Percentiles rank a stretch among this genome's conserved stretches.
phyloP scores from a whole-genome alignment of 2,797 vertebrate species.

The Gymnothorax reevesii region DNA sequence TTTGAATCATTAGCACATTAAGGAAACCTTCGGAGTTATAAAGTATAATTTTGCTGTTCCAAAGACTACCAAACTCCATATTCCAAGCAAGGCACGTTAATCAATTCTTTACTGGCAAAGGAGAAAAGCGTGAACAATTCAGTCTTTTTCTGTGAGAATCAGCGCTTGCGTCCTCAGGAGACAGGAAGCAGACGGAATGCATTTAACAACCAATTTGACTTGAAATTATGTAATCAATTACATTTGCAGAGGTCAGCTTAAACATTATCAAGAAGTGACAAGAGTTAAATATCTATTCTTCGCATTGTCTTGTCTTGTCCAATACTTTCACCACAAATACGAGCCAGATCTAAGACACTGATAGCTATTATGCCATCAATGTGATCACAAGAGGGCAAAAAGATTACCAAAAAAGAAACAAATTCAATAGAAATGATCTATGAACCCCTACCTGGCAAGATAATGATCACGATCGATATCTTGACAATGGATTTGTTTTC shows the following conservation, averaged over 20 bases:
- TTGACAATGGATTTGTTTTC: background rate
- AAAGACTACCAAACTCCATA: background rate
- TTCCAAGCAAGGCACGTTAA: background rate
- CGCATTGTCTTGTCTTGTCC: too few relatives aligned
- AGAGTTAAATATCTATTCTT: background rate
- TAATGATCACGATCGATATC: background rate
- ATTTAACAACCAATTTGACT: background rate
- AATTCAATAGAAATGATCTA: background rate
- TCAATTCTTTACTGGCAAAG: slow-evolving; percentile 19
- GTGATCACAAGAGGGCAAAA: background rate
- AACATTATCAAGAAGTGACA: background rate
- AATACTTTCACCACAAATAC: background rate
- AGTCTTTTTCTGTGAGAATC: slow-evolving; percentile 32
- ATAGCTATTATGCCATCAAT: background rate
- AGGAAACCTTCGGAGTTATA: background rate
- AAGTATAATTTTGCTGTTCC: slow-evolving; percentile 16
- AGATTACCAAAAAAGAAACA: background rate
- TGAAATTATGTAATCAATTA: background rate
- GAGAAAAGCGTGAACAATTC: slow-evolving; percentile 23
- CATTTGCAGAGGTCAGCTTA: background rate
- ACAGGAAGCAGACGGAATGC: background rate
- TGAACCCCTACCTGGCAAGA: background rate
- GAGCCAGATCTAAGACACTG: background rate
- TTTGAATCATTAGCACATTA: background rate
- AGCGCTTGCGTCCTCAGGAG: background rate